Evolutionary conservation across 2,113 vertebrate genomes (phyloP).

Genomic region (Oncorhynchus masou): DNA sequence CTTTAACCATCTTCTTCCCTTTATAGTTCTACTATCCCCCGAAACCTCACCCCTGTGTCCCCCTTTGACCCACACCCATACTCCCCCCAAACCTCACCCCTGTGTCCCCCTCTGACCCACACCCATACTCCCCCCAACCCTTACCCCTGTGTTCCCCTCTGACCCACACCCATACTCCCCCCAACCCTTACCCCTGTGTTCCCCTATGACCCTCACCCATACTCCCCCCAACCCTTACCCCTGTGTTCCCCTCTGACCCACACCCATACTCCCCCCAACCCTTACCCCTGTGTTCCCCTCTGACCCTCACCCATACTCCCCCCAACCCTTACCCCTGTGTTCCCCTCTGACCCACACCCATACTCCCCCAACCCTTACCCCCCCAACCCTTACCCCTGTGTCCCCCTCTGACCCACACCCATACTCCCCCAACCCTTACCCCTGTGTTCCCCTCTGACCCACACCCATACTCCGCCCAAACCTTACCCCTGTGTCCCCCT

Average conservation of each 20-base stretch:
- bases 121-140: background rate
- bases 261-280: background rate
- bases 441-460: no score
- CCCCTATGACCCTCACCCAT: background rate
- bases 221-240: background rate
- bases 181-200: background rate
- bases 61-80: background rate
- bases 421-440: no score
- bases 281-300: background rate
- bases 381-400: background rate
- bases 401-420: no score
- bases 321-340: background rate
- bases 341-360: background rate
- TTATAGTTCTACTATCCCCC: background rate
- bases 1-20: background rate
- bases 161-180: background rate
- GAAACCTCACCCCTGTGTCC: background rate
- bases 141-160: background rate
- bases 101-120: background rate
- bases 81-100: background rate
- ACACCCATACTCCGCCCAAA: no score
- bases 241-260: no score
- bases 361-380: background rate
- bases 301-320: background rate
- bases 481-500: no score